Conservation (phyloP, 92 coral and sea anemone species). For the Zoanthus solanderi region DNA sequence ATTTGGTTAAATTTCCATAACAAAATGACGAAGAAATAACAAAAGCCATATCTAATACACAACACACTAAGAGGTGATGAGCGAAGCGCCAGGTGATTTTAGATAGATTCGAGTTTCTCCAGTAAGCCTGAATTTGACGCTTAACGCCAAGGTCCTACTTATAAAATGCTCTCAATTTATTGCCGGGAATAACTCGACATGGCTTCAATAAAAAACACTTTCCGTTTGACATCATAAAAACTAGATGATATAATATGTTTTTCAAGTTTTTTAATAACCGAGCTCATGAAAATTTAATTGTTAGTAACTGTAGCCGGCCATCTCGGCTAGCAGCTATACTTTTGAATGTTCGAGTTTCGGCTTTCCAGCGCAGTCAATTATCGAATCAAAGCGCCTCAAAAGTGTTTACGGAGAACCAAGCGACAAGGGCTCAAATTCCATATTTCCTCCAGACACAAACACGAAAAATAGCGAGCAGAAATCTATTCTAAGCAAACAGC, state of each 20-base stretch:
- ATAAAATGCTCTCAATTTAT: conserved; percentile 25
- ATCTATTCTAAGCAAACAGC: conserved; percentile 64
- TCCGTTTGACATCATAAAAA: conserved; percentile 62
- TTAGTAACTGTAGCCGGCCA: conserved; percentile 59
- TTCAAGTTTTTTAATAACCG: conserved; percentile 83
- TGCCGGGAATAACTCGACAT: conserved; percentile 39
- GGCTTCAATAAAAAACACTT: conserved; percentile 69
- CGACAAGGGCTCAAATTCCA: not conserved
- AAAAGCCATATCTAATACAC: conserved; percentile 70
- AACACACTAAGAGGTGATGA: conserved; percentile 72
- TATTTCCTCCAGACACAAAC: conserved; percentile 37
- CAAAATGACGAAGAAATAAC: conserved; percentile 77
- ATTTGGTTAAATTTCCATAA: conserved; percentile 73
- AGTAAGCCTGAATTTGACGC: conserved; percentile 21
- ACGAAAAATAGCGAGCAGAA: conserved; percentile 54
- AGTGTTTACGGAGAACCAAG: conserved; percentile 11
- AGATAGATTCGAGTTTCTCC: conserved; percentile 32
- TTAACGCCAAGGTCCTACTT: conserved; percentile 18
- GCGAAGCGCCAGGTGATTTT: conserved; percentile 71
- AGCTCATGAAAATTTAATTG: conserved; percentile 89
- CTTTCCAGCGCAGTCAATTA: conserved; percentile 25
- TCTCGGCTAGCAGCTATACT: conserved; percentile 25
- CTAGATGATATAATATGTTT: conserved; percentile 77
- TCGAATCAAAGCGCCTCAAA: conserved; percentile 31
- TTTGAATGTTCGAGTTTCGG: conserved; percentile 15